These are phyloP conservation scores for Tragelaphus buxtoni DNA, from an alignment of 2,113 vertebrate genomes.

Conservation along the genomic window DNA sequence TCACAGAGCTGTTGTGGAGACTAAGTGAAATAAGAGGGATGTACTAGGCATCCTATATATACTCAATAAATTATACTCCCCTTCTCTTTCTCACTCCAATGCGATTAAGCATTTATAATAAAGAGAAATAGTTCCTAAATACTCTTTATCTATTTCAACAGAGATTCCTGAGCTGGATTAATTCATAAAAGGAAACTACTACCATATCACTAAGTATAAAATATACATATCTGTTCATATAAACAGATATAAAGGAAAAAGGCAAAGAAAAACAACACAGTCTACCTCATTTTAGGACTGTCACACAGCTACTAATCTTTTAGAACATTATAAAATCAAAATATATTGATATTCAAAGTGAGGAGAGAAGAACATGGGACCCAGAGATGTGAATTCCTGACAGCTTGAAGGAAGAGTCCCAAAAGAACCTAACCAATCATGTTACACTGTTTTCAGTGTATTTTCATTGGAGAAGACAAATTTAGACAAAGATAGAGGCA, in stretches of 20 bases:
- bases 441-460: not conserved
- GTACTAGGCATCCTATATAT: not conserved
- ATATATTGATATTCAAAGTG: conserved; percentile 11
- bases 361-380: not conserved
- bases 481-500: not conserved
- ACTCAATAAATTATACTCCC: not conserved
- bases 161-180: not conserved
- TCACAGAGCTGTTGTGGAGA: not conserved
- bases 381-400: not conserved
- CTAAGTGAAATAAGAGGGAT: not conserved
- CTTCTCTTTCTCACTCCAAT: not conserved
- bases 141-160: not conserved
- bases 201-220: not conserved
- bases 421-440: not conserved
- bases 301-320: not conserved
- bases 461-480: not conserved
- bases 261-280: not conserved
- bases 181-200: not conserved
- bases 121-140: not conserved
- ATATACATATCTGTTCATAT: not conserved
- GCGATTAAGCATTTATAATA: not conserved
- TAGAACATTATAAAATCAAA: not conserved
- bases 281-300: not conserved
- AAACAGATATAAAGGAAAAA: not conserved
- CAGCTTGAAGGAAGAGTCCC: not conserved